Conservation (phyloP, 2,113 vertebrate genomes). For the Polypterus bichir region DNA sequence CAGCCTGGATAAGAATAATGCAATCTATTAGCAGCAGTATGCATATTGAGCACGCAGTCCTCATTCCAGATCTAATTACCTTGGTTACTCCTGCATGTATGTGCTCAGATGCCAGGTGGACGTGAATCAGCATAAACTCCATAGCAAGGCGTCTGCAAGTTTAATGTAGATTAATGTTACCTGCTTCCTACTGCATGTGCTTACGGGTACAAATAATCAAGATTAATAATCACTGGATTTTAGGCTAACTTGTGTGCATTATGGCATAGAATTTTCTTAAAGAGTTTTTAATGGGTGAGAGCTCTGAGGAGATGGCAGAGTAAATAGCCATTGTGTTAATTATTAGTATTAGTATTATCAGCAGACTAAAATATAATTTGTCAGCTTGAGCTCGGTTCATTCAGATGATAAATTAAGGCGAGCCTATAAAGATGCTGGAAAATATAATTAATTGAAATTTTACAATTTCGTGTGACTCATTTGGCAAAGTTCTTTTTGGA, state of each 20-base stretch:
- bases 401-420: background rate
- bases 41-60: background rate
- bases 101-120: constrained; percentile 45
- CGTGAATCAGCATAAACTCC: constrained; percentile 63
- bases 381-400: background rate
- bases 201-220: constrained; percentile 76
- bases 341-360: constrained; percentile 4
- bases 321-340: constrained; percentile 14
- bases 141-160: constrained; percentile 43
- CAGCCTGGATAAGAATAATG: background rate
- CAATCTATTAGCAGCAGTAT: background rate
- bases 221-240: constrained; percentile 68
- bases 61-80: constrained; percentile 26
- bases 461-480: background rate
- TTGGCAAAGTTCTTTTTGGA: background rate
- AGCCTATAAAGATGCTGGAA: background rate
- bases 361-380: background rate
- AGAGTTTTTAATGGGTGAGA: constrained; percentile 58
- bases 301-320: background rate
- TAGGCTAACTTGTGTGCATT: constrained; percentile 58
- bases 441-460: background rate
- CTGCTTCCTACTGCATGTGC: constrained; percentile 60
- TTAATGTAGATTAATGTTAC: constrained; percentile 85
- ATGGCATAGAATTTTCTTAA: constrained; percentile 62
- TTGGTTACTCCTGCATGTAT: constrained; percentile 36